phyloP scores from a whole-genome alignment of 2,888 invertebrate genomes.

The Drosophila villosipedis region DNA sequence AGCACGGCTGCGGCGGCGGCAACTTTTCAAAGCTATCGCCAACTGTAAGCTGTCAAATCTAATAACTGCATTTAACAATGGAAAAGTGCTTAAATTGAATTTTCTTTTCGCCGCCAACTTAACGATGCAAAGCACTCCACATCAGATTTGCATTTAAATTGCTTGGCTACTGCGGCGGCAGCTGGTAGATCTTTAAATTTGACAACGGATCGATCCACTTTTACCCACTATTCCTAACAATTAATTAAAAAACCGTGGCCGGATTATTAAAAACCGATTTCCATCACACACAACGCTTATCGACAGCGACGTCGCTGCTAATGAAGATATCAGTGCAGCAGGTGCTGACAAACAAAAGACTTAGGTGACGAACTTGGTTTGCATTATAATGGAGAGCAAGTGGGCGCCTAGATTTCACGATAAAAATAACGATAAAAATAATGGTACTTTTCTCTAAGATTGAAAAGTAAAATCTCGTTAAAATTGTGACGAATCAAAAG shows the following conservation, averaged over 20 bases:
- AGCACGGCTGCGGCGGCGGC: slow-evolving; percentile 40
- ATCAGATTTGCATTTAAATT: slow-evolving; percentile 76
- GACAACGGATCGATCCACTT: slow-evolving; percentile 60
- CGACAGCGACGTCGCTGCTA: slow-evolving; percentile 32
- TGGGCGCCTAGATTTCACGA: slow-evolving; percentile 32
- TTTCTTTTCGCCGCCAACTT: slow-evolving; percentile 44
- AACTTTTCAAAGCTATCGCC: slow-evolving; percentile 60
- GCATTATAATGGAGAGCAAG: slow-evolving; percentile 36
- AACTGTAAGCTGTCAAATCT: slow-evolving; percentile 79
- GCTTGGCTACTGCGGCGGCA: slow-evolving; percentile 57
- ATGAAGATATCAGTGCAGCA: slow-evolving; percentile 66
- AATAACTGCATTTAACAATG: slow-evolving; percentile 79
- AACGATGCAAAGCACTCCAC: slow-evolving; percentile 76
- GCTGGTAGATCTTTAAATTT: slow-evolving; percentile 35
- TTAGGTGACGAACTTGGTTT: slow-evolving; percentile 70
- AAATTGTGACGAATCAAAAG: background rate
- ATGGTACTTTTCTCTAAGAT: background rate
- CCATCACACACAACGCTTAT: slow-evolving; percentile 60
- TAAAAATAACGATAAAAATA: slow-evolving; percentile 1
- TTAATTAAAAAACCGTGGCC: slow-evolving; percentile 66
- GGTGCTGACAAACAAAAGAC: slow-evolving; percentile 72
- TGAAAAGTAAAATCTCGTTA: background rate
- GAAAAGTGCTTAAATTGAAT: slow-evolving; percentile 71
- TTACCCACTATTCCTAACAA: slow-evolving; percentile 47
- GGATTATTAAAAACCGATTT: slow-evolving; percentile 77